Evolutionary conservation across 1,140 invertebrate species (phyloP).

Genomic region (Yoshiicerus persimilis): DNA sequence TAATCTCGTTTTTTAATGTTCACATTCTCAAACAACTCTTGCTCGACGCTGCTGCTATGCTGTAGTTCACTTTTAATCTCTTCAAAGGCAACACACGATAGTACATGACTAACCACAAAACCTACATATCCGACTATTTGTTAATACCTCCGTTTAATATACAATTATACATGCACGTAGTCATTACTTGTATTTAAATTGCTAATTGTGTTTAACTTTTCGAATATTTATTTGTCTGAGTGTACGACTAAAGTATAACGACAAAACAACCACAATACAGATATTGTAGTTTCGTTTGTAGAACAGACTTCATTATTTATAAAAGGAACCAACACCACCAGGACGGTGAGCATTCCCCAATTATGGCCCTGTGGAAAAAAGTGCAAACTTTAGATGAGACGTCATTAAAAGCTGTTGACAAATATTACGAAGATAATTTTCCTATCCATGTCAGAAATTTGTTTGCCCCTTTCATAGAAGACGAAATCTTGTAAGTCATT

Average conservation of each 20-base stretch:
- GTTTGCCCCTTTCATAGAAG: not conserved
- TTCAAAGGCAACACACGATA: not conserved
- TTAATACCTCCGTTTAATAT: too few species aligned
- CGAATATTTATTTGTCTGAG: too few species aligned
- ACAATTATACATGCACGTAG: not conserved
- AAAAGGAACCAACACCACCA: too few species aligned
- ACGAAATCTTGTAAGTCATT: not conserved
- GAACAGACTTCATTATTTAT: too few species aligned
- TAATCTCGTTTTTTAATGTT: too few species aligned
- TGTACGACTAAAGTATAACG: too few species aligned
- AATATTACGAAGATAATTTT: not conserved
- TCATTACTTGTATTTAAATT: not conserved
- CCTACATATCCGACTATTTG: not conserved
- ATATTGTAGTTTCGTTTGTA: too few species aligned
- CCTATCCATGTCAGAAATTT: not conserved
- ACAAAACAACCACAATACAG: too few species aligned
- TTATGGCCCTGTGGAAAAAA: not conserved
- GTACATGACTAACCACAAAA: not conserved
- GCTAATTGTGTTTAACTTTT: too few species aligned
- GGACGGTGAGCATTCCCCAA: too few species aligned
- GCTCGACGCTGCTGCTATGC: not conserved
- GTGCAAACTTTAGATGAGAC: not conserved
- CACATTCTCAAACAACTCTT: not conserved
- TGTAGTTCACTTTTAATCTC: not conserved
- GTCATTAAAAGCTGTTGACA: not conserved